Evolutionary conservation across 2,888 invertebrate species (phyloP).

Genomic region (Heliconius ismenius): DNA sequence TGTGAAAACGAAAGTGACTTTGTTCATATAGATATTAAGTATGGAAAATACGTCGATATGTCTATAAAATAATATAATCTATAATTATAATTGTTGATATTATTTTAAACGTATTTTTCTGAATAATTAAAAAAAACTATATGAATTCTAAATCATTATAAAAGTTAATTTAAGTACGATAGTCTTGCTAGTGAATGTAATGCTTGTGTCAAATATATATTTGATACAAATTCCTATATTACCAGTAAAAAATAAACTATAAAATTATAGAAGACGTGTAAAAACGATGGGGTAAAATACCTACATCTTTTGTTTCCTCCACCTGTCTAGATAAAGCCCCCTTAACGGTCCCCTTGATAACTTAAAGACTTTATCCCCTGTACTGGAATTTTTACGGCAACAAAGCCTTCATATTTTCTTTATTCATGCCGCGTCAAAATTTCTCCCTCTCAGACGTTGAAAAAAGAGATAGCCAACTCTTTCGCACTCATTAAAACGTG

Average conservation of each 20-base stretch:
- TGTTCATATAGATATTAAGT: not conserved
- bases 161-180: not conserved
- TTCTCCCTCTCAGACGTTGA: slow-evolving; percentile 65
- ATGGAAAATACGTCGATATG: not conserved
- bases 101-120: not conserved
- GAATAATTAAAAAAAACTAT: not conserved
- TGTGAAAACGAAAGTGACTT: not conserved
- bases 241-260: not conserved
- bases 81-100: not conserved
- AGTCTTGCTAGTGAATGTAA: too few species aligned
- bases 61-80: not conserved
- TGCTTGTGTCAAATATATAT: not conserved
- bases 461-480: slow-evolving; percentile 76
- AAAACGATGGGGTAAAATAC: slow-evolving; percentile 22
- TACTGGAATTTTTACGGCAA: slow-evolving; percentile 81
- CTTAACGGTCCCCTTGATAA: slow-evolving; percentile 71
- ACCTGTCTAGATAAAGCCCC: slow-evolving; percentile 54
- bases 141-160: not conserved
- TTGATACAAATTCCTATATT: too few species aligned
- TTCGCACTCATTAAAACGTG: slow-evolving; percentile 65
- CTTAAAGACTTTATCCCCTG: slow-evolving; percentile 81
- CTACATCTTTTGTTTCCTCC: slow-evolving; percentile 37
- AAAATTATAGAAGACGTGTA: not conserved
- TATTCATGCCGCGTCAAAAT: slow-evolving; percentile 80
- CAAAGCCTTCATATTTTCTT: slow-evolving; percentile 82